Base-by-base conservation (phyloP, 2,888 invertebrate species). In the Callinectes sapidus region DNA sequence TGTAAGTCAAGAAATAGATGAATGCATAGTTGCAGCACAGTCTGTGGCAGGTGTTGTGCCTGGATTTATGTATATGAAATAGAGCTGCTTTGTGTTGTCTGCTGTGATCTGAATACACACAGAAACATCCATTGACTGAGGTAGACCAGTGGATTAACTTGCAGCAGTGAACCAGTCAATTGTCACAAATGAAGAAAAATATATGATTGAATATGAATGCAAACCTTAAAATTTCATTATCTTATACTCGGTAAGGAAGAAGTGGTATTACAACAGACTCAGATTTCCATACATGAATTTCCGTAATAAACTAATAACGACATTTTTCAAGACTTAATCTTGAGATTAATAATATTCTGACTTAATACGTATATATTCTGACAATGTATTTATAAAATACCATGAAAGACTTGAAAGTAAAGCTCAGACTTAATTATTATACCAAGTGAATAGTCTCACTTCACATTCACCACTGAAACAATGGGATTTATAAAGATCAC, bases 321-420 rank as follows among this genome's bases (percentile, higher is more conserved):
- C 28, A 81, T 81, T 13, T 81, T 81, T 13, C 81, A 81, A 81
- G 32, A 35, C 81, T 81, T 81, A 81, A 81, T 35, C 16, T 81
- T 81, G 16, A 32, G 35, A 81, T 35, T 81, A 32, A 35, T 35
- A 35, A 13, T 81, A 35, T 81, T 35, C 35, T 81, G 35, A 81
- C 81, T 71, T 71, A 81, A 81, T 18, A 81, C 48, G 10, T 48
- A 48, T 48, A 48, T 48, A 48, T 48, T 48, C 48, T 48, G 48
- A 48, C 48, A 48, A 48, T 48, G 48, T 71, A 71, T 71, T 35
- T 81, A 81, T 81, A 81, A 81, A 81, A 18, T 81, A 81, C 81
- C 81, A 35, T 81, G 81, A 81, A 81, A 81, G 81, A 81, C 81
- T 81, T 81, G 35, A 35, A 81, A 81, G 81, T 81, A 81, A 81